Evolutionary conservation across 2,888 invertebrate genomes (phyloP).

Genomic region (Drosophila acutilabella): DNA sequence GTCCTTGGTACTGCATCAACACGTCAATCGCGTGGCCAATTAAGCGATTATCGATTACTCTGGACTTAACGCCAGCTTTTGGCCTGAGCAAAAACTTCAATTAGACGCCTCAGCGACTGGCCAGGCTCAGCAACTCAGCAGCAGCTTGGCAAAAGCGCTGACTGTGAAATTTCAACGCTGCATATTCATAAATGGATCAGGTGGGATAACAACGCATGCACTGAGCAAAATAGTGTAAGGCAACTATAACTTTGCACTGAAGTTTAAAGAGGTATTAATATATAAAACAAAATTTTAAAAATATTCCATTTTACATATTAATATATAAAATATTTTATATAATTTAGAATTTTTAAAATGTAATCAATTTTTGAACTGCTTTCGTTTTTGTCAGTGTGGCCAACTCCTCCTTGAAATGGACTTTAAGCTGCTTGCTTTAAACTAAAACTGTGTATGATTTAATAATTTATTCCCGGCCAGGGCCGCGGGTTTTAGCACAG

Average conservation of each 20-base stretch:
- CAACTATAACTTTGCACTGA: too few relatives aligned
- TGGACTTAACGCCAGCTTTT: conserved; percentile 11
- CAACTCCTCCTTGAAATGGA: not conserved
- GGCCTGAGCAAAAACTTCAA: conserved; percentile 52
- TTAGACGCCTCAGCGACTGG: conserved; percentile 64
- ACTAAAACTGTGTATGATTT: conserved; percentile 70
- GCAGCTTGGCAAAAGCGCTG: conserved; percentile 64
- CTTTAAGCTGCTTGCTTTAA: conserved; percentile 57
- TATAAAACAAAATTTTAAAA: too few relatives aligned
- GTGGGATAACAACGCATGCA: conserved; percentile 19
- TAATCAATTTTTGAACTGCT: not conserved
- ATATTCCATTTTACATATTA: too few relatives aligned
- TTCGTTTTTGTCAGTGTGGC: not conserved
- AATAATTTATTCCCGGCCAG: conserved; percentile 76
- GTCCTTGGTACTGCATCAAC: conserved; percentile 41
- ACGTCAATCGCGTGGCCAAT: conserved; percentile 60
- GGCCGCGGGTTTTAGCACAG: conserved; percentile 60
- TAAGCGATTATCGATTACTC: conserved; percentile 68
- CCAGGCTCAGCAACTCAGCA: conserved; percentile 41
- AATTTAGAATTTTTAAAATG: too few relatives aligned
- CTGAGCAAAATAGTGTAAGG: not conserved
- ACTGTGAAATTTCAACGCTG: conserved; percentile 64
- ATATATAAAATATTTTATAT: too few relatives aligned
- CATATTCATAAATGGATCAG: conserved; percentile 68
- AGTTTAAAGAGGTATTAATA: too few relatives aligned